Conservation (phyloP, 1,140 invertebrate genomes). For the Drosophila kurseongensis region DNA sequence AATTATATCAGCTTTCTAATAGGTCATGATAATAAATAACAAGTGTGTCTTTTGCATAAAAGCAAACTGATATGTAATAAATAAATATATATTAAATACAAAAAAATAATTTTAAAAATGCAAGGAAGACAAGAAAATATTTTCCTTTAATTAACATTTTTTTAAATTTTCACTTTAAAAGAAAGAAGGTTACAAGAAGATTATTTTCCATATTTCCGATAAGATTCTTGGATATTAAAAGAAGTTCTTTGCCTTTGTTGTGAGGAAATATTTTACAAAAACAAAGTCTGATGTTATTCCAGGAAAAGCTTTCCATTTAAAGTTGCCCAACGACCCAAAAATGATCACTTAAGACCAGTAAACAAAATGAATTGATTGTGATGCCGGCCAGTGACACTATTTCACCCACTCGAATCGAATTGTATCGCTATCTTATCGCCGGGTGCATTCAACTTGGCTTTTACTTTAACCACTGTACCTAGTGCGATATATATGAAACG, state of each 20-base stretch:
- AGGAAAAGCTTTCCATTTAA: not conserved
- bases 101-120: too few relatives aligned
- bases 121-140: too few relatives aligned
- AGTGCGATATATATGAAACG: constrained; percentile 43
- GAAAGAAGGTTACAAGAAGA: too few relatives aligned
- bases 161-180: too few relatives aligned
- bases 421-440: constrained; percentile 15
- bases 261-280: not conserved
- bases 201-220: not conserved
- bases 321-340: not conserved
- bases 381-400: constrained; percentile 7
- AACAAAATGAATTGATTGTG: constrained; percentile 15
- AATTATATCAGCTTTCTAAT: too few relatives aligned
- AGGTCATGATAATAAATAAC: too few relatives aligned
- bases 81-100: too few relatives aligned
- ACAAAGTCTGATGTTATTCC: not conserved
- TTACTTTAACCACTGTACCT: constrained; percentile 40
- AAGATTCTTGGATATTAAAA: not conserved
- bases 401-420: not conserved
- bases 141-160: too few relatives aligned
- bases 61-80: too few relatives aligned
- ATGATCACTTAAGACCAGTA: not conserved
- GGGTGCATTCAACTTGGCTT: constrained; percentile 20
- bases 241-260: not conserved
- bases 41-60: too few relatives aligned